Evolutionary conservation across 2,113 vertebrate genomes (phyloP).

Genomic region (Amazona guildingii): DNA sequence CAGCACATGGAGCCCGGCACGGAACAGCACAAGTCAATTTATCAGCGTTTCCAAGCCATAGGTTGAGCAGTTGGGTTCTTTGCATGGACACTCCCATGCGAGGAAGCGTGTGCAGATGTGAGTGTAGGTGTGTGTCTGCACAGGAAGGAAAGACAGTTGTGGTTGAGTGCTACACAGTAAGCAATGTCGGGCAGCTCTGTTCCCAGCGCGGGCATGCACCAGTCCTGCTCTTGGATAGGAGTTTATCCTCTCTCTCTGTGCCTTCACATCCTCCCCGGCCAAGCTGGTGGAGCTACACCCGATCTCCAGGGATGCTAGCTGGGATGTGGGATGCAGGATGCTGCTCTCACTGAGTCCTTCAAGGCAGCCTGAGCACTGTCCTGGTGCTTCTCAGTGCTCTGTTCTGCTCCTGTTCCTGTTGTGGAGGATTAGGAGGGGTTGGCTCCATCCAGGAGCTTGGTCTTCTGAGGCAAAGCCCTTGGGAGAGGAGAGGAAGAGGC

Average conservation of each 20-base stretch:
- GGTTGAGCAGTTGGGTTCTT: neutral
- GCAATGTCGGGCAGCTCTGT: neutral
- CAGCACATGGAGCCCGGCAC: neutral
- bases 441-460: neutral
- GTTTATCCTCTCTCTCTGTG: neutral
- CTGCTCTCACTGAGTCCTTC: neutral
- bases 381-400: neutral
- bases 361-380: neutral
- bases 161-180: neutral
- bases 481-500: neutral
- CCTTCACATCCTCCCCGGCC: fast-evolving
- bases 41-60: neutral
- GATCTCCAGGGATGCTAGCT: fast-evolving
- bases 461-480: neutral
- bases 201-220: fast-evolving
- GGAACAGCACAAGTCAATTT: neutral
- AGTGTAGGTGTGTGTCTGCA: neutral
- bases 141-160: constrained; percentile 48
- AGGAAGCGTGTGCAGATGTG: fast-evolving
- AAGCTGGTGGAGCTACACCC: neutral
- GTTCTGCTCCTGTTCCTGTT: neutral
- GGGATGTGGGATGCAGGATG: neutral
- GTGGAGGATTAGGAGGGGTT: neutral
- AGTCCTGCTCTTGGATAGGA: neutral
- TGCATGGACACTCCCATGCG: fast-evolving